Base-by-base conservation (phyloP, 1,140 invertebrate genomes). In the Drosophila pallidifrons region DNA sequence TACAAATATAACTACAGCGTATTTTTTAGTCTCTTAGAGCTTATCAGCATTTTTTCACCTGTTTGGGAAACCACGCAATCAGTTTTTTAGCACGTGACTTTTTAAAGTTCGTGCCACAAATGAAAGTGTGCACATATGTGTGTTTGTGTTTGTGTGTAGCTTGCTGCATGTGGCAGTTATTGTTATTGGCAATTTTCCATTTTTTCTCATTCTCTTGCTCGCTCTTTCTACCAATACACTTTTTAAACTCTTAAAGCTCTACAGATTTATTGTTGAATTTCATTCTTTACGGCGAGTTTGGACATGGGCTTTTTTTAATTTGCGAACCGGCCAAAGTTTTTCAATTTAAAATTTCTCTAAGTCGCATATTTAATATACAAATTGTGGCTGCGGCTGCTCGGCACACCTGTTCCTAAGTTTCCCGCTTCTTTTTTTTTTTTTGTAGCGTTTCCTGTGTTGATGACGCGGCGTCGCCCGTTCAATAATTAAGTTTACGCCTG, bases 401-500 rank as follows among this genome's bases (percentile, higher is more conserved):
- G 77, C 73, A 75, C 82, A 87, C 82, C 82, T 87, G 82, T 69
- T 88, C 51, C 57, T 32, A 67, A 64, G 43, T 43, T 54, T 15
- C 35, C 51, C 11, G 25, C 45, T 51, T 46, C 43, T 10, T 13
- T 13, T 45, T 73, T 41, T 15, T 15, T 68, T 35, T 41, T 32
- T 38, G 35, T 38, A 3, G 35, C 52, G 60, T 45, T 51, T 28
- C 60, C 59, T 43, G 38, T 20, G 52, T 69, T 66, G 16, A 16
- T 51, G 71, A 61, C 65, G 72, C 58, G 45, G 80, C 43, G 57
- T 38, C 38, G 75, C 54, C 72, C 67, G 83, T 83, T 81, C 85
- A 83, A 88, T 88, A 88, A 88, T 89, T 88, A 89, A 89, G 85
- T 88, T 89, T 81, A 89, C 64, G 77, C 77, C 77, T 43, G 60